A percentile compares a stretch with the other conserved stretches of the same genome.
Conservation (phyloP, 2,888 invertebrate genomes). For the Netelia virgata region DNA sequence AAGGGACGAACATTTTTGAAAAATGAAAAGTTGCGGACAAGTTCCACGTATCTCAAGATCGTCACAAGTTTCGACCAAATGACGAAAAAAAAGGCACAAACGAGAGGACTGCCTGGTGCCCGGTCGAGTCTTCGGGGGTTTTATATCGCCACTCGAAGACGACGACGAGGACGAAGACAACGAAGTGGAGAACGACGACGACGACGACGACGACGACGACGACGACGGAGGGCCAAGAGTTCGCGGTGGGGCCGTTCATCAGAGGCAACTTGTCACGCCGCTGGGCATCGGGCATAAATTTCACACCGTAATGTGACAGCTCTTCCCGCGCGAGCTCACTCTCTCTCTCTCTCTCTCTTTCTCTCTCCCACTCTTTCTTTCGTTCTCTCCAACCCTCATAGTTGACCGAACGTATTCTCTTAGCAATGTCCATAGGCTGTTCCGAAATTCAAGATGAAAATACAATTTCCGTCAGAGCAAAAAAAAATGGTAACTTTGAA, state of each 20-base stretch:
- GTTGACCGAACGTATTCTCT: conserved; percentile 34
- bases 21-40: conserved; percentile 6
- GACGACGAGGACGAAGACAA: conserved; percentile 66
- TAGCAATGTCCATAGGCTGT: conserved; percentile 79
- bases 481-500: not conserved
- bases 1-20: not conserved
- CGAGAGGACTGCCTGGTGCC: conserved; percentile 7
- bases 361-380: conserved; percentile 23
- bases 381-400: conserved; percentile 38
- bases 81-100: conserved; percentile 26
- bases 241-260: conserved; percentile 84
- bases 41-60: conserved; percentile 40
- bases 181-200: conserved; percentile 32
- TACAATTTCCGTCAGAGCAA: not conserved
- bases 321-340: conserved; percentile 66
- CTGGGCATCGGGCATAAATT: conserved; percentile 85
- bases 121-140: conserved; percentile 36
- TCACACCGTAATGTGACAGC: conserved; percentile 84
- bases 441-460: conserved; percentile 52
- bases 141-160: conserved; percentile 52
- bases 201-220: conserved; percentile 48
- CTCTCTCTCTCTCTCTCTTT: too few relatives aligned
- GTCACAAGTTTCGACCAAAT: conserved; percentile 37
- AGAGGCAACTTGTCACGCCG: conserved; percentile 85
- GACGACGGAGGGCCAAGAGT: conserved; percentile 82